These are phyloP conservation scores for Bufo bufo DNA, from an alignment of 2,113 vertebrate species.

Conservation along the genomic window DNA sequence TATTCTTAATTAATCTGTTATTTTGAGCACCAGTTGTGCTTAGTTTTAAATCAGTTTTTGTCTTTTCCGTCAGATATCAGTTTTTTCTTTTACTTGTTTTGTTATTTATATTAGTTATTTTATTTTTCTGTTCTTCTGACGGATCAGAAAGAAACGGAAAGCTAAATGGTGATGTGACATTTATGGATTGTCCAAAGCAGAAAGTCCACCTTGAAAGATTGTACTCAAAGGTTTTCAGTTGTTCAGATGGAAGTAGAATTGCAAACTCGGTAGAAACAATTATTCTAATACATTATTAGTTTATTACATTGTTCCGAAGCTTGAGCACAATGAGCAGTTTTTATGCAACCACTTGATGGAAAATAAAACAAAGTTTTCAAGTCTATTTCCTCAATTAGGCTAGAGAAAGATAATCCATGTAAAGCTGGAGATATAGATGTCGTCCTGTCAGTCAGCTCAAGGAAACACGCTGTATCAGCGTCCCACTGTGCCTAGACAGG, in stretches of 20 bases:
- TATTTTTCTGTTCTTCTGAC: too few relatives aligned
- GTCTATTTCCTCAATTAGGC: slow-evolving; percentile 56
- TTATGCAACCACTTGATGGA: slow-evolving; percentile 10
- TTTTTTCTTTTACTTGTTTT: too few relatives aligned
- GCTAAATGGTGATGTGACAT: too few relatives aligned
- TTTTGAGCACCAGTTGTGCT: too few relatives aligned
- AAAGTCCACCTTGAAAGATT: too few relatives aligned
- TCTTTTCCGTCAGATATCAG: too few relatives aligned
- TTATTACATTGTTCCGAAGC: background rate
- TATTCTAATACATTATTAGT: background rate
- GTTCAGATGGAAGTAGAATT: background rate
- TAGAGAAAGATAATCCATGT: slow-evolving; percentile 54
- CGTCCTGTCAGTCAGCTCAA: slow-evolving; percentile 78
- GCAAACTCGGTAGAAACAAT: background rate
- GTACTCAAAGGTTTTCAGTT: too few relatives aligned
- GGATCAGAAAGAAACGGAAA: too few relatives aligned
- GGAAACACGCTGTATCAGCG: slow-evolving; percentile 74
- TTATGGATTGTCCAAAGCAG: too few relatives aligned
- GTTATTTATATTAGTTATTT: too few relatives aligned
- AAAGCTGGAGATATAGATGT: slow-evolving; percentile 72
- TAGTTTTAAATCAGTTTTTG: too few relatives aligned
- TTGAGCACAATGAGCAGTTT: slow-evolving; percentile 6
- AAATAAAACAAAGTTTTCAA: slow-evolving; percentile 50
- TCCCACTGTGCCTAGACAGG: slow-evolving; percentile 75
- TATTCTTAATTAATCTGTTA: too few relatives aligned